Evolutionary conservation across 2,113 vertebrate species (phyloP).

Genomic region (Sander lucioperca): DNA sequence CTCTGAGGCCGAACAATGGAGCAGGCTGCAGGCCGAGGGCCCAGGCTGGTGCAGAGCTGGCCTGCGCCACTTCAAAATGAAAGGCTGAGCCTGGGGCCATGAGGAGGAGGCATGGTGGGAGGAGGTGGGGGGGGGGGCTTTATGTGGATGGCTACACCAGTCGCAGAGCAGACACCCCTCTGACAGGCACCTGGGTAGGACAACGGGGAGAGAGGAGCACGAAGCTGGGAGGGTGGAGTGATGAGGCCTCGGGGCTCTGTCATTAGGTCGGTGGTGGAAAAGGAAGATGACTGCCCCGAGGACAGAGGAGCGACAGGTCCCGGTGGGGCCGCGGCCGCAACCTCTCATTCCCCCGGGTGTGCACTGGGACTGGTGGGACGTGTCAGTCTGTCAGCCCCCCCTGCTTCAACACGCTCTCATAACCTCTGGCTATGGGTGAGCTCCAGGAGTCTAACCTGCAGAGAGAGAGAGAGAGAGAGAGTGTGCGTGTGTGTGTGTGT

Average conservation of each 20-base stretch:
- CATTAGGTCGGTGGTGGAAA: conserved; percentile 80
- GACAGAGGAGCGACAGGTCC: conserved; percentile 80
- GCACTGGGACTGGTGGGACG: conserved; percentile 77
- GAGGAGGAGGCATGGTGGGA: conserved; percentile 60
- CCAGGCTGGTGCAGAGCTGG: conserved; percentile 74
- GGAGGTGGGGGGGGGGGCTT: conserved; percentile 34
- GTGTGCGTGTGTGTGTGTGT: conserved; percentile 26
- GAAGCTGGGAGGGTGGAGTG: conserved; percentile 55
- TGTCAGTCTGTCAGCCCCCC: conserved; percentile 80
- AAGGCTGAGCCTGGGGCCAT: conserved; percentile 79
- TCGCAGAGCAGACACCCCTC: conserved; percentile 78
- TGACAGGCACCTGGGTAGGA: conserved; percentile 89
- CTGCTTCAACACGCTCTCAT: conserved; percentile 61
- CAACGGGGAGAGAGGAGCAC: conserved; percentile 69
- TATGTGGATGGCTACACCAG: conserved; percentile 79
- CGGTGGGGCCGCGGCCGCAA: conserved; percentile 58
- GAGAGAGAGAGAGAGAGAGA: conserved; percentile 52
- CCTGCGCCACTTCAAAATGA: conserved; percentile 81
- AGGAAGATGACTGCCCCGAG: conserved; percentile 84
- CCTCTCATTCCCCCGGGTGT: conserved; percentile 83
- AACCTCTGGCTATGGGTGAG: conserved; percentile 78
- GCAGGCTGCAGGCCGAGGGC: conserved; percentile 78
- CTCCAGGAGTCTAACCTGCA: conserved; percentile 71
- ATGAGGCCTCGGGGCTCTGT: conserved; percentile 85
- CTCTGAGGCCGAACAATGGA: conserved; percentile 83